phyloP scores from a whole-genome alignment of 2,113 vertebrate species.

The Actenoides lindsayi region DNA sequence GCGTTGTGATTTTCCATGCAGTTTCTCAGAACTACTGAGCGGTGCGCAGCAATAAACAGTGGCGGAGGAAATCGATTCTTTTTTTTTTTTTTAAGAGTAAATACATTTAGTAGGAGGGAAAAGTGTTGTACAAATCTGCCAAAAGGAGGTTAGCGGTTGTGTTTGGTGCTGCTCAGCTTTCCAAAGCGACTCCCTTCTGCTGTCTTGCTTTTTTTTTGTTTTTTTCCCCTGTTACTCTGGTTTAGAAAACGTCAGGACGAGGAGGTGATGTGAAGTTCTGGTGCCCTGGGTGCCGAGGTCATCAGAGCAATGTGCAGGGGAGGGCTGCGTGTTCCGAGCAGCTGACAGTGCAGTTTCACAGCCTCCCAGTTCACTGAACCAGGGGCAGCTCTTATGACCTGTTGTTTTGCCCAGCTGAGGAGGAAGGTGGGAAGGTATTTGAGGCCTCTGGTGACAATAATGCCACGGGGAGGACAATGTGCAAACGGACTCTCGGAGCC shows the following conservation, averaged over 20 bases:
- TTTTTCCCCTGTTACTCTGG: not conserved
- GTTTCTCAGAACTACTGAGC: slow-evolving; percentile 51
- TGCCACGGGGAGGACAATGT: rapidly evolving
- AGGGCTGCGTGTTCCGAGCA: not conserved
- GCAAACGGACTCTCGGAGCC: not conserved
- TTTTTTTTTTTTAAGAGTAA: slow-evolving; percentile 37
- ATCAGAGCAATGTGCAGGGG: not conserved
- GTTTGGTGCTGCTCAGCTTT: slow-evolving; percentile 11
- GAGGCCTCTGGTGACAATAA: not conserved
- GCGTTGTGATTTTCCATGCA: slow-evolving; percentile 64
- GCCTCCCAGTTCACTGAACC: not conserved
- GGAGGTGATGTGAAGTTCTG: not conserved
- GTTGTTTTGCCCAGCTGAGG: slow-evolving; percentile 19
- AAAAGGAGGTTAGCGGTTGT: slow-evolving; percentile 1
- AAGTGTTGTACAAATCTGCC: slow-evolving; percentile 14
- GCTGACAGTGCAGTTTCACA: not conserved
- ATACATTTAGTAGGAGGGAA: slow-evolving; percentile 40
- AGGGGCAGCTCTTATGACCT: not conserved
- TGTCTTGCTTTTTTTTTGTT: not conserved
- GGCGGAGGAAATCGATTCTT: slow-evolving; percentile 62
- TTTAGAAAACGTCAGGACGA: not conserved
- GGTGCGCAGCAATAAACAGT: slow-evolving; percentile 49
- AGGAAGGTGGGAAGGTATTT: not conserved
- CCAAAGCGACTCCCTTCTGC: not conserved
- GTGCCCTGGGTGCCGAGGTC: not conserved